Conservation (phyloP, 1,140 invertebrate genomes). For the Maniola jurtina region DNA sequence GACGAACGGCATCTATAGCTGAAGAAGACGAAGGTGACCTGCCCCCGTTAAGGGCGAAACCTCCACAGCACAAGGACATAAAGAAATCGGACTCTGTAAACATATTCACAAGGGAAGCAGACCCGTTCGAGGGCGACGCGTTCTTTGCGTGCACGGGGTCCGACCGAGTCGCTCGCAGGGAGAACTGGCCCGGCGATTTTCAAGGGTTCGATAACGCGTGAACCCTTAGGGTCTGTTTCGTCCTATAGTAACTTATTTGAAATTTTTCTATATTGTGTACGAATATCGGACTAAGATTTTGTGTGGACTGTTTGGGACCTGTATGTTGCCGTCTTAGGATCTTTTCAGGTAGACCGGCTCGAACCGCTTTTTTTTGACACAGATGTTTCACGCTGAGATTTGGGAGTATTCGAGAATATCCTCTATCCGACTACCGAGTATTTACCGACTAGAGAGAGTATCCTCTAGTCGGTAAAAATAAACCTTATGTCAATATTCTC, state of each 20-base stretch:
- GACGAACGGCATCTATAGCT: slow-evolving; percentile 61
- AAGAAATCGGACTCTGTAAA: slow-evolving; percentile 93
- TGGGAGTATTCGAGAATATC: no score
- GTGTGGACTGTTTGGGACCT: background rate
- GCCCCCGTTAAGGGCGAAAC: slow-evolving; percentile 50
- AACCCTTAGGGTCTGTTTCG: slow-evolving; percentile 30
- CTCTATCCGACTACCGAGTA: no score
- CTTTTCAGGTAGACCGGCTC: no score
- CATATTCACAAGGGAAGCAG: slow-evolving; percentile 87
- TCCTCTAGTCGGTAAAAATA: no score
- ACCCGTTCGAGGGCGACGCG: slow-evolving; percentile 92
- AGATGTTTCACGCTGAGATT: no score
- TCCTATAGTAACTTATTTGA: background rate
- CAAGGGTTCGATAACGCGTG: slow-evolving; percentile 67
- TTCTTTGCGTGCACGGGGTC: slow-evolving; percentile 84
- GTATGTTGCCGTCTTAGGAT: no score
- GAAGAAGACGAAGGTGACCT: slow-evolving; percentile 70
- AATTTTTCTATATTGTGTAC: background rate
- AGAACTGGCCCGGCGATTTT: slow-evolving; percentile 74
- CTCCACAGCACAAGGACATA: slow-evolving; percentile 74
- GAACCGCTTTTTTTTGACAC: no score
- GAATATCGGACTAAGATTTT: background rate
- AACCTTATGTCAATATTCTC: no score
- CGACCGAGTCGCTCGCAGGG: slow-evolving; percentile 62
- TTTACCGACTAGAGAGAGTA: no score